Evolutionary conservation across 64 coral and sea anemone species (phyloP).

Genomic region (Montipora cactus): DNA sequence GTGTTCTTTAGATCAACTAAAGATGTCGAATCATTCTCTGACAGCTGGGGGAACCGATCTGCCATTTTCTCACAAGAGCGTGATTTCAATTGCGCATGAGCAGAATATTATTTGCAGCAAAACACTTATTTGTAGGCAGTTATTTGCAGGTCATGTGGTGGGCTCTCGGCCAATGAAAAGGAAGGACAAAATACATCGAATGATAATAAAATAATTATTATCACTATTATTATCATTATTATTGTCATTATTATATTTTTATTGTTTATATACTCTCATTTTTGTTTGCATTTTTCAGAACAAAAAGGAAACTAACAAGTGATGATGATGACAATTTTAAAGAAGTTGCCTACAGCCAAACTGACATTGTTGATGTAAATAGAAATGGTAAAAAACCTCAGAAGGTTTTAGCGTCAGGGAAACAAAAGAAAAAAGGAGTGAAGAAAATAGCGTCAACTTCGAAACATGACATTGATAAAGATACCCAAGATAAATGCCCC

Average conservation of each 20-base stretch:
- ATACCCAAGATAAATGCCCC: neutral
- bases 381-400: neutral
- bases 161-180: too few species aligned
- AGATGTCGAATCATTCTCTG: too few species aligned
- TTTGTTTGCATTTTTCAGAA: neutral
- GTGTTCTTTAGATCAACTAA: too few species aligned
- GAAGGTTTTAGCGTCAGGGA: neutral
- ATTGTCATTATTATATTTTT: neutral
- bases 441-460: neutral
- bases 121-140: too few species aligned
- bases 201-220: neutral
- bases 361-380: neutral
- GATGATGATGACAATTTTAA: neutral
- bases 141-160: too few species aligned
- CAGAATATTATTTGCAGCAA: too few species aligned
- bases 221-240: neutral
- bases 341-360: neutral
- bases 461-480: neutral
- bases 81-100: too few species aligned
- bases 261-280: neutral
- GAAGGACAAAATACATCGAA: too few species aligned
- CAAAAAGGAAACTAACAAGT: neutral
- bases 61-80: too few species aligned
- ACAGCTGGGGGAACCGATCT: too few species aligned
- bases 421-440: constrained; percentile 18